phyloP scores from a whole-genome alignment of 53 echinoderm and acorn worm species.

The Echinarachnius parma region DNA sequence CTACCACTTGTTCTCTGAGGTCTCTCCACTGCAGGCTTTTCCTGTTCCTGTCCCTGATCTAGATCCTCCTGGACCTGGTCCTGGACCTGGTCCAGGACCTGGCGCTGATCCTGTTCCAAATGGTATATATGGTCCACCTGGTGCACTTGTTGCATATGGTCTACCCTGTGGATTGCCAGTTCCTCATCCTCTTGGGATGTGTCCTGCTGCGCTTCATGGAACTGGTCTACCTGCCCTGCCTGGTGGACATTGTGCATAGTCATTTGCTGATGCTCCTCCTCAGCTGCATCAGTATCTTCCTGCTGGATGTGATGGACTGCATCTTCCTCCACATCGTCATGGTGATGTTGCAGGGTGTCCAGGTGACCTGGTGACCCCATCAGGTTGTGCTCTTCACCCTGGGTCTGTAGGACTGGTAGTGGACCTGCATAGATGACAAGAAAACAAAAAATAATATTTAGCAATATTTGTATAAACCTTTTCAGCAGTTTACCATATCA shows the following conservation, averaged over 20 bases:
- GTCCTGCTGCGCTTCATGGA: background rate
- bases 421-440: constrained; percentile 7
- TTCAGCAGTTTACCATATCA: no score
- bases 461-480: no score
- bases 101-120: background rate
- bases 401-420: constrained; percentile 23
- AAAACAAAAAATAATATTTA: background rate
- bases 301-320: background rate
- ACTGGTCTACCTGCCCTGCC: background rate
- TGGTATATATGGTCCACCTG: background rate
- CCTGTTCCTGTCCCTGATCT: background rate
- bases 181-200: background rate
- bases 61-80: constrained; percentile 1
- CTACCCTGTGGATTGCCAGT: background rate
- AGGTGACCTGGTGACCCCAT: constrained; percentile 37
- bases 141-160: constrained; percentile 8
- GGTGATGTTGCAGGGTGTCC: constrained; percentile 21
- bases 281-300: background rate
- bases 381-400: constrained; percentile 35
- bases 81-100: background rate
- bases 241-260: background rate
- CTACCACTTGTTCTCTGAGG: background rate
- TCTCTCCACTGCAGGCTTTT: background rate
- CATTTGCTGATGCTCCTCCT: background rate
- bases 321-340: constrained; percentile 11